A percentile compares a stretch with the other conserved stretches of the same genome.
Evolutionary conservation across 2,797 vertebrate species (phyloP).

Genomic region (Catostomus latipinnis): DNA sequence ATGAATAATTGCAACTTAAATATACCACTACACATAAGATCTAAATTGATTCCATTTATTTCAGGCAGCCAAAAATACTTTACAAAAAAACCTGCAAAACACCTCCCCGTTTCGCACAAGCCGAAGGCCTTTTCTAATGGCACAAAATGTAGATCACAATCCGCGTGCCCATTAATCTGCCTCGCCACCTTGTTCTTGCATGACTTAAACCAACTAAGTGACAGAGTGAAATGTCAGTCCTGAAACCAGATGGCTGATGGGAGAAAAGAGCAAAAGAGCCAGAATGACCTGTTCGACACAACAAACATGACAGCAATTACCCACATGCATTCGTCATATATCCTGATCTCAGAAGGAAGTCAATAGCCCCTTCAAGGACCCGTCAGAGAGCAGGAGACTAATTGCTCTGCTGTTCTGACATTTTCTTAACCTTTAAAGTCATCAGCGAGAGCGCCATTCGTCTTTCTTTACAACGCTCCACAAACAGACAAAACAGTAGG

Average conservation of each 20-base stretch:
- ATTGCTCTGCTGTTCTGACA: constrained; percentile 60
- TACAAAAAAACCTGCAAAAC: background rate
- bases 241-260: constrained; percentile 16
- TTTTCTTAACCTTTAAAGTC: constrained; percentile 65
- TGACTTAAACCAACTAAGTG: background rate
- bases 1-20: background rate
- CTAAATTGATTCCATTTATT: background rate
- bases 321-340: constrained; percentile 65
- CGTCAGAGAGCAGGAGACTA: constrained; percentile 65
- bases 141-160: no score
- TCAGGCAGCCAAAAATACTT: background rate
- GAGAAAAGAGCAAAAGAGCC: constrained; percentile 27
- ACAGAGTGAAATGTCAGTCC: constrained; percentile 36
- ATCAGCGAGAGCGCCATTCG: constrained; percentile 61
- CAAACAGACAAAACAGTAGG: constrained; percentile 40
- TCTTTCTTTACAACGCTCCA: constrained; percentile 63
- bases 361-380: constrained; percentile 50
- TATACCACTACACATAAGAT: background rate
- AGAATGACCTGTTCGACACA: constrained; percentile 18
- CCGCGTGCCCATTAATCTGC: background rate
- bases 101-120: background rate
- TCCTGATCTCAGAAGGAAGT: constrained; percentile 53
- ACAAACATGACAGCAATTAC: constrained; percentile 63
- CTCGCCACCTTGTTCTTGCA: background rate
- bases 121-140: no score